A percentile compares a stretch with the other conserved stretches of the same genome.
These are phyloP conservation scores for Hipparchia semele DNA, from an alignment of 2,888 invertebrate genomes.

Conservation along the genomic window DNA sequence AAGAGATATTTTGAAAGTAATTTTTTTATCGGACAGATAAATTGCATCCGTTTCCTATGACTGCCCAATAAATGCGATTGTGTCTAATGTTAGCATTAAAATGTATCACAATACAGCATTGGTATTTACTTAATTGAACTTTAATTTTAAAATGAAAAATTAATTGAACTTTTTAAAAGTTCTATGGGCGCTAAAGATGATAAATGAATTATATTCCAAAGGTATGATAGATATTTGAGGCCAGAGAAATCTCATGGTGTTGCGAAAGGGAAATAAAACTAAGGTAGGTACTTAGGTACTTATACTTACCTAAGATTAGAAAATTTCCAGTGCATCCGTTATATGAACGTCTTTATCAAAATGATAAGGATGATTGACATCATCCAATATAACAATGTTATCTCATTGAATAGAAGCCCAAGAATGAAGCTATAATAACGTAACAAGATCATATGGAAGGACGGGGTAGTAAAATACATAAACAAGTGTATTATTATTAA, in stretches of 20 bases:
- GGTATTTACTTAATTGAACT: too few species aligned
- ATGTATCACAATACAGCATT: too few species aligned
- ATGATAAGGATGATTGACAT: constrained; percentile 32
- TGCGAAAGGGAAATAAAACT: too few species aligned
- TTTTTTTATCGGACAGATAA: constrained; percentile 35
- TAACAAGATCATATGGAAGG: neutral
- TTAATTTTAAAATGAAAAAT: too few species aligned
- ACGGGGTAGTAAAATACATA: too few species aligned
- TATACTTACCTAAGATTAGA: constrained; percentile 6
- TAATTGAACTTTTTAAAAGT: too few species aligned
- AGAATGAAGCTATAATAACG: constrained; percentile 11
- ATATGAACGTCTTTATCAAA: constrained; percentile 14
- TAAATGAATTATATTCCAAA: too few species aligned
- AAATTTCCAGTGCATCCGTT: constrained; percentile 10
- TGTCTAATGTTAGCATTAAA: neutral
- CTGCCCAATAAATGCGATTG: constrained; percentile 15
- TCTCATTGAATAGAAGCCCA: constrained; percentile 21
- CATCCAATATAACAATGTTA: constrained; percentile 28
- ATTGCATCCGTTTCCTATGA: constrained; percentile 34
- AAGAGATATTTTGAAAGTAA: constrained; percentile 19
- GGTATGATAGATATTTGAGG: too few species aligned
- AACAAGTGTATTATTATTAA: too few species aligned
- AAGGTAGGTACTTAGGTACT: too few species aligned
- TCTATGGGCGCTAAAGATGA: too few species aligned
- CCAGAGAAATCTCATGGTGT: too few species aligned